Conservation (phyloP, 2,888 invertebrate species). For the Troglohyphantes excavatus region DNA sequence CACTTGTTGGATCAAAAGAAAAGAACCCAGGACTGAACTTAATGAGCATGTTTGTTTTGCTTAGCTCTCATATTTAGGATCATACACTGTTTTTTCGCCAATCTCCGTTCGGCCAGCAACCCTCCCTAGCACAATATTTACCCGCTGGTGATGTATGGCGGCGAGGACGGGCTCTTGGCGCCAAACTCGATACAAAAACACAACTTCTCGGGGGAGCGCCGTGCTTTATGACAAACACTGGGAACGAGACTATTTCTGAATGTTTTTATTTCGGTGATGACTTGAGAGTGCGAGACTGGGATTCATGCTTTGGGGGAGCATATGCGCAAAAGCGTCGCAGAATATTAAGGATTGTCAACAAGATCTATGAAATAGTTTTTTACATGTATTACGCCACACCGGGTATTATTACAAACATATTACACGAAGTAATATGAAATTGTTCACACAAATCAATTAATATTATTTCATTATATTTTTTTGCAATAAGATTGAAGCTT, state of each 20-base stretch:
- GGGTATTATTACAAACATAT: no score
- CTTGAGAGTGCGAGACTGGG: background rate
- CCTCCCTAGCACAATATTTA: slow-evolving; percentile 70
- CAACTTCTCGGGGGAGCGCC: background rate
- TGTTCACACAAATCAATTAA: no score
- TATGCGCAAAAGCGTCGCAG: background rate
- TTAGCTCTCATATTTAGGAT: slow-evolving; percentile 46
- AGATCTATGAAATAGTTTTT: no score
- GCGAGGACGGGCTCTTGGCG: slow-evolving; percentile 55
- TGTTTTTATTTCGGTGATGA: slow-evolving; percentile 12
- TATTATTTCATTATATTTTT: no score
- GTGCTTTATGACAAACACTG: slow-evolving; percentile 16
- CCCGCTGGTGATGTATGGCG: slow-evolving; percentile 42
- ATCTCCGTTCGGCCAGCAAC: slow-evolving; percentile 50
- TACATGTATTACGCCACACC: no score
- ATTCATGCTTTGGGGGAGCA: background rate
- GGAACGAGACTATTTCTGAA: background rate
- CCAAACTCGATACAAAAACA: slow-evolving; percentile 58
- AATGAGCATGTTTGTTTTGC: slow-evolving; percentile 67
- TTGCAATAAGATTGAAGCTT: no score
- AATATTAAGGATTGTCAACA: no score
- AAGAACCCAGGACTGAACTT: slow-evolving; percentile 41
- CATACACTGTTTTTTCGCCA: background rate
- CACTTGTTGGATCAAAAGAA: slow-evolving; percentile 58
- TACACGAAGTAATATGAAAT: no score